Evolutionary conservation across 2,113 vertebrate species (phyloP), one percentile per base, ranked within the genome.

Genomic region (Numida meleagris): DNA sequence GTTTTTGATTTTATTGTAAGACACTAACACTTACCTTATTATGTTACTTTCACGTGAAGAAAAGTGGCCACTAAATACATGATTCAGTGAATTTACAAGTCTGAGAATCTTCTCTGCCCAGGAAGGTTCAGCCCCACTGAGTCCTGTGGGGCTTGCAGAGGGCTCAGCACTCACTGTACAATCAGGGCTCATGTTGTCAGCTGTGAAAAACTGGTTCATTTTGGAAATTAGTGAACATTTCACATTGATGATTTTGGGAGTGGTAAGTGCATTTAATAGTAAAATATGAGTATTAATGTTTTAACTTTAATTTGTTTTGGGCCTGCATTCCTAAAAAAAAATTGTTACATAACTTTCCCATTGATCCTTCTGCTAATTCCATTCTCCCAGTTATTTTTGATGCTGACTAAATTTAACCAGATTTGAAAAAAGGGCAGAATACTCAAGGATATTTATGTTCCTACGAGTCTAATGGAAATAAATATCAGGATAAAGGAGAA

Each of bases 401-500:
- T 61, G 23, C 9, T 59, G 61, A 5, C 18, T 85, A 68, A 61
- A 71, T 87, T 92, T 75, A 92, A 81, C 25, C 3, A 12, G 51
- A 18, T 87, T 84, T 87, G 43, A 61, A 59, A 95, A 58, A 38
- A 46, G 0, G 5, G 8, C 84, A 59, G 17, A 61, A 12, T 66
- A 55, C 46, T 81, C 10, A 81, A 82, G 57, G 43, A 62, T 70
- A 27, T 85, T 91, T 70, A 62, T 86, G 65, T 91, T 87, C 38
- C 36, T 76, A 13, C 42, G 61, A 31, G 40, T 76, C 40, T 57
- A 51, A 85, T 55, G 17, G 78, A 96, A 95, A 73, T 27, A 93
- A 91, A 79, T 93, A 82, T 72, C 51, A 87, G 43, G 31, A 82
- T 85, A 79, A 82, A 95, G 43, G 25, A 82, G 71, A 91, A 91